Base-by-base conservation (phyloP, 2,888 invertebrate genomes). In the Agonopterix heracliana region DNA sequence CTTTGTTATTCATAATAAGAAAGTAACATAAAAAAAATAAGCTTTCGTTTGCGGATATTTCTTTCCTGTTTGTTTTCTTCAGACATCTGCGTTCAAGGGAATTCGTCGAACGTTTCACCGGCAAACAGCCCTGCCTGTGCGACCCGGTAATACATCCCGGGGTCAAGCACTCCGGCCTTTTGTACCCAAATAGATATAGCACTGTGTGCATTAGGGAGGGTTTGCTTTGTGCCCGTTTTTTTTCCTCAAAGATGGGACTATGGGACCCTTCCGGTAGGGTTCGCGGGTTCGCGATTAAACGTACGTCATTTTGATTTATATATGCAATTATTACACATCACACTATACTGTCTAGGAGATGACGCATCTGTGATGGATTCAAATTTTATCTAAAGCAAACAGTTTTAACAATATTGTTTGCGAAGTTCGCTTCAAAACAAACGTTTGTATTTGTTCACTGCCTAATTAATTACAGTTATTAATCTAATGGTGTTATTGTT, bases 271-370 rank as follows among this genome's bases (percentile, higher is more conserved):
- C 74, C 71, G 73, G 68, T 67, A 68, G 73, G 74, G 77, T 71
- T 70, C 66, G 60, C 41, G 57, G 61, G 59, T 66, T 69, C 73
- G 66, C 78, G 76, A 82, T 81, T 79, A 81, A 79, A 78, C 70
- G 78, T 69, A 74, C 76, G 81, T 78, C 83, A 80, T 77, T 85
- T 81, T 86, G 86, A 86, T 85, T 85, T 84, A 86, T 86, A 66
- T 61, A 59, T 58, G 70, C 75, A 76, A 81, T 82, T 78, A 81
- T 77, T 78, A 74, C 64, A 68, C 68, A 68, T 66, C 62, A 60
- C 59, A 63, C 54, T 57, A 59, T 60, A 61, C 45, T 50, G 46
- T 46, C 55, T 55, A 53, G 57, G 57, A 51, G 56, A 49, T 41
- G 50, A 12, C 42, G 11, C 45, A 17, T 26, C 26, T 26, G 26